A percentile compares a stretch with the other conserved stretches of the same genome.
phyloP scores from a whole-genome alignment of 2,797 vertebrate genomes.

The Anabacerthia variegaticeps region DNA sequence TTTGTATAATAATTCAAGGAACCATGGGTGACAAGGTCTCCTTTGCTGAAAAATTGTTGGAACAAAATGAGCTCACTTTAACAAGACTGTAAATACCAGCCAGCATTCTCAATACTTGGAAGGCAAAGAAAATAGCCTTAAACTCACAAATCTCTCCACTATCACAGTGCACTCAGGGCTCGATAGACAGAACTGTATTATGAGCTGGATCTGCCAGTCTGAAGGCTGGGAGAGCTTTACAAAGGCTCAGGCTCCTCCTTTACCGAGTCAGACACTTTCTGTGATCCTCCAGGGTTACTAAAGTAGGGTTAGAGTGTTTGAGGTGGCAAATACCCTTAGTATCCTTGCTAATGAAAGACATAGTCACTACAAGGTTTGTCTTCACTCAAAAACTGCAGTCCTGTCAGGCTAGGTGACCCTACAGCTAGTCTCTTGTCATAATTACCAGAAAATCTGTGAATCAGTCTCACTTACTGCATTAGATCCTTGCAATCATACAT shows the following conservation, averaged over 20 bases:
- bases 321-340: not conserved
- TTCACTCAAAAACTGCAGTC: not conserved
- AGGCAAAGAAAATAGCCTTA: not conserved
- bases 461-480: not conserved
- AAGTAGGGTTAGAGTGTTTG: not conserved
- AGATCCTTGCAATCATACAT: not conserved
- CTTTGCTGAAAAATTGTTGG: not conserved
- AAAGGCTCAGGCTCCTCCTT: not conserved
- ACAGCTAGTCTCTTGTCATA: not conserved
- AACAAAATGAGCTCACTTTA: not conserved
- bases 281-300: not conserved
- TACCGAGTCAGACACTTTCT: not conserved
- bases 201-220: not conserved
- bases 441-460: not conserved
- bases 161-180: not conserved
- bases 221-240: not conserved
- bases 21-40: not conserved
- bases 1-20: not conserved
- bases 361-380: not conserved
- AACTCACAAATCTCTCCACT: not conserved
- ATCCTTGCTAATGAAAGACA: not conserved
- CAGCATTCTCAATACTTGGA: not conserved
- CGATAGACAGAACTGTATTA: accelerated
- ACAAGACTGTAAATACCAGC: not conserved
- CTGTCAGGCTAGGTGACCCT: not conserved